Evolutionary conservation across 1,140 invertebrate species (phyloP), one percentile per base, ranked within the genome.

Genomic region (Drosophila persimilis): DNA sequence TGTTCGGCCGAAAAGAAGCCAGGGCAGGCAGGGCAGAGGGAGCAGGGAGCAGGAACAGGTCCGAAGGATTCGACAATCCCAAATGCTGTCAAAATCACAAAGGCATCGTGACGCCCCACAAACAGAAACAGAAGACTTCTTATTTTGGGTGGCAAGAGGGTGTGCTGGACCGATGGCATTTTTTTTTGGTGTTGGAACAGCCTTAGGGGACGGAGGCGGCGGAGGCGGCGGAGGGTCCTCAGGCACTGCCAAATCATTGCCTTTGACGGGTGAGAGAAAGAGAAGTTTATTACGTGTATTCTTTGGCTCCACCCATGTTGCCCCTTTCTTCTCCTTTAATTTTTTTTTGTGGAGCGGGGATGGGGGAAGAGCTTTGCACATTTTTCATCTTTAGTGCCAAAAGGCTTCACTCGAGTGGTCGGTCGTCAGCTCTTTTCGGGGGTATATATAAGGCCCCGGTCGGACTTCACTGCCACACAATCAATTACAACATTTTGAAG

Each of bases 31-130:
- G 26, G 39, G 24, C 43, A 45, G 8, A 13, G 39, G 41, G 54
- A 45, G 20, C 41, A n/a, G 20, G n/a, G 44, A 5, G 5, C 24
- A 31, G 29, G 29, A 8, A 6, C 6, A 31, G 29, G 7, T 26
- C 26, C 35, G 24, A 39, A 39, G 35, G 35, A 39, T 39, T 39
- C 35, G 35, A 39, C 47, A 51, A 22, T 48, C 41, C 29, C 11
- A 56, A 75, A 65, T 59, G 35, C 80, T 73, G 72, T 85, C 80
- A 84, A 64, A 83, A 66, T 78, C 79, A 78, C 73, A 81, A 81
- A 74, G 70, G 54, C 31, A 47, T 15, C 55, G 52, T 77, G 73
- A 77, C 65, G 66, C 48, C 72, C 60, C 55, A 56, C 64, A 76
- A 67, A 66, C 35, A 39, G 35, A 11, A 39, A 13, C 35, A 39